Evolutionary conservation across 2,888 invertebrate genomes (phyloP).

Genomic region (Ormyrus pomaceus): DNA sequence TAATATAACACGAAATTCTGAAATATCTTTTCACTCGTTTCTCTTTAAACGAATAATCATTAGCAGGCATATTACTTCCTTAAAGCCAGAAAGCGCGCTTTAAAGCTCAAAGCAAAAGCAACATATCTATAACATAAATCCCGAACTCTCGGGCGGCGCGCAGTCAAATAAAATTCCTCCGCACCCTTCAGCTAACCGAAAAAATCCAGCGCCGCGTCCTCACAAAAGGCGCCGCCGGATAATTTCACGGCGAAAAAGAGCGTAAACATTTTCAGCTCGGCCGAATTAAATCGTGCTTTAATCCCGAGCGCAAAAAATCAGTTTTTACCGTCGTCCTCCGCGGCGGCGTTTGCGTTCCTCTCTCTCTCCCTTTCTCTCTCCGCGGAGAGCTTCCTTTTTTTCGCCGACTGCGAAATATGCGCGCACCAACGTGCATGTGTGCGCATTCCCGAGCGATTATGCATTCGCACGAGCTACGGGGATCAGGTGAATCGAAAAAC

Average conservation of each 20-base stretch:
- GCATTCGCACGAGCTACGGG: slow-evolving; percentile 36
- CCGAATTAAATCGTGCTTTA: slow-evolving; percentile 49
- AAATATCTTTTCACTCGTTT: too few species aligned
- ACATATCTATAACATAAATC: not conserved
- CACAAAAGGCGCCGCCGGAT: slow-evolving; percentile 7
- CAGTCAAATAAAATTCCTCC: slow-evolving; percentile 9
- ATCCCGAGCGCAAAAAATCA: slow-evolving; percentile 42
- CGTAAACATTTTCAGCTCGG: slow-evolving; percentile 25
- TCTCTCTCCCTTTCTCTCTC: too few species aligned
- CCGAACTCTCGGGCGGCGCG: not conserved
- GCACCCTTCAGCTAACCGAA: not conserved
- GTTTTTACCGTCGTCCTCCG: slow-evolving; percentile 6
- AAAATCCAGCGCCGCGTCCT: not conserved
- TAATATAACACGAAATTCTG: too few species aligned
- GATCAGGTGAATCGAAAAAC: slow-evolving; percentile 29
- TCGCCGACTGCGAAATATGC: slow-evolving; percentile 9
- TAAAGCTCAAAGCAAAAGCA: too few species aligned
- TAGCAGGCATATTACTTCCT: too few species aligned
- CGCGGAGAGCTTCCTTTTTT: slow-evolving; percentile 6
- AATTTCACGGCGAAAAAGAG: slow-evolving; percentile 32
- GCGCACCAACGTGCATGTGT: not conserved
- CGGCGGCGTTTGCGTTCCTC: not conserved
- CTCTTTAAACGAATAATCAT: too few species aligned
- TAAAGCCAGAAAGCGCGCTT: not conserved
- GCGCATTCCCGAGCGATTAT: slow-evolving; percentile 46